A percentile compares a stretch with the other conserved stretches of the same genome.
These are phyloP conservation scores for Leptothorax acervorum DNA, from an alignment of 2,888 invertebrate species.

Conservation along the genomic window DNA sequence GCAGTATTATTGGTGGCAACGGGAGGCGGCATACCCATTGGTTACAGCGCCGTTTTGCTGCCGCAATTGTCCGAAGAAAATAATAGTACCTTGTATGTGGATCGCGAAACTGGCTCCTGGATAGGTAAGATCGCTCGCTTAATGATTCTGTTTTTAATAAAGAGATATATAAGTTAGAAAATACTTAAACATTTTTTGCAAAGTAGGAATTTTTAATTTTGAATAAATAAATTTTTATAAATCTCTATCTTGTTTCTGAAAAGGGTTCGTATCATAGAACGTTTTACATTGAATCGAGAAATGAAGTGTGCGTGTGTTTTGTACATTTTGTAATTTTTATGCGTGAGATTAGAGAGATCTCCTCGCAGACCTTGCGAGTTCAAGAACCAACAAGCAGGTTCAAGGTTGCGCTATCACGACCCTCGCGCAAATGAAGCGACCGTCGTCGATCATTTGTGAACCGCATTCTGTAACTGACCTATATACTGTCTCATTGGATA, in stretches of 20 bases:
- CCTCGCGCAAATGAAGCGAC: slow-evolving; percentile 31
- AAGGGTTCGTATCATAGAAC: not conserved
- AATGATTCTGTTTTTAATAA: not conserved
- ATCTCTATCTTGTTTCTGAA: not conserved
- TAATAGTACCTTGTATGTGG: slow-evolving; percentile 88
- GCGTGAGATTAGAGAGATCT: not conserved
- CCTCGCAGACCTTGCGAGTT: slow-evolving; percentile 33
- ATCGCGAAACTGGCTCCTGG: slow-evolving; percentile 92
- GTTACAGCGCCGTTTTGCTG: slow-evolving; percentile 92
- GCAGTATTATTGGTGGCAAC: slow-evolving; percentile 90
- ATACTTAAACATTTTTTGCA: not conserved
- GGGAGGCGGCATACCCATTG: slow-evolving; percentile 93
- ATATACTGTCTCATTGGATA: slow-evolving; percentile 65
- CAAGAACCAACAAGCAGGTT: slow-evolving; percentile 62
- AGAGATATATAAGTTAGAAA: not conserved
- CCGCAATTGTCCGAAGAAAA: slow-evolving; percentile 89
- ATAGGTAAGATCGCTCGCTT: slow-evolving; percentile 87
- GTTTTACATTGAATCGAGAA: not conserved
- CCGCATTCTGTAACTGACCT: slow-evolving; percentile 62
- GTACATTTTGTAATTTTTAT: not conserved
- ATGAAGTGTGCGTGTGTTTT: not conserved
- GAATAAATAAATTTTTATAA: not conserved
- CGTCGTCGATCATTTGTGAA: slow-evolving; percentile 30
- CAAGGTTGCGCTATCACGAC: slow-evolving; percentile 63
- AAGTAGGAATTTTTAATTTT: not conserved